Evolutionary conservation across 2,113 vertebrate species (phyloP), one percentile per base, ranked within the genome.

Genomic region (Geococcyx californianus): DNA sequence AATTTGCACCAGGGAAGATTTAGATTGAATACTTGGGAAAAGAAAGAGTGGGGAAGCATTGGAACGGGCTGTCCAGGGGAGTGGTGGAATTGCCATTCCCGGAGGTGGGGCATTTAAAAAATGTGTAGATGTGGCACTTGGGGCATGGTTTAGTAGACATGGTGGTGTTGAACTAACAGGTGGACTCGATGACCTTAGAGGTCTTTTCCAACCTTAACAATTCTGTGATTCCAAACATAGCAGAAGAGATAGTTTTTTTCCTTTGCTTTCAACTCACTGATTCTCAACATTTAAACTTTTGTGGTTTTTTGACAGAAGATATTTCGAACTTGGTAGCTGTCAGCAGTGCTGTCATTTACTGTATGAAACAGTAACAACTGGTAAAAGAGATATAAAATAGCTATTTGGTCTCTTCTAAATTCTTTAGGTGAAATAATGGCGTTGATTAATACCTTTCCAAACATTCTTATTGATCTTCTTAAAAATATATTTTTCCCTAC

Each of bases 201-300:
- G 44, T 45, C 44, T 17, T 45, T 18, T 45, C 44, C 44, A 45
- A 45, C 44, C 44, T 45, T 16, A 45, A 45, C 17, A 16, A 45
- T 45, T 45, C 44, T 45, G 15, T 45, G 44, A 45, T 45, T 45
- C 44, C 16, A 45, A 45, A 72, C 64, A 60, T 40, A 47, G 54
- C 18, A 38, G 14, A 26, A 59, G 6, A 28, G 4, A 3, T 2
- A 0, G 1, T 12, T 29, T 38, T n/a, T 24, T 84, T 10, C 9
- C 26, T 36, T 93, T 6, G 24, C 6, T 94, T 89, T 45, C 28
- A 25, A 21, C 23, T 85, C 44, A 36, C 20, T 68, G 15, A 38
- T 70, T 34, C 17, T 64, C n/a, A 72, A 15, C n/a, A 51, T 78
- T 83, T 68, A 49, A 73, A n/a, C 1, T 4, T 40, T 21, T 18